Evolutionary conservation across 2,888 invertebrate species (phyloP).

Genomic region (Trichacis sp.): DNA sequence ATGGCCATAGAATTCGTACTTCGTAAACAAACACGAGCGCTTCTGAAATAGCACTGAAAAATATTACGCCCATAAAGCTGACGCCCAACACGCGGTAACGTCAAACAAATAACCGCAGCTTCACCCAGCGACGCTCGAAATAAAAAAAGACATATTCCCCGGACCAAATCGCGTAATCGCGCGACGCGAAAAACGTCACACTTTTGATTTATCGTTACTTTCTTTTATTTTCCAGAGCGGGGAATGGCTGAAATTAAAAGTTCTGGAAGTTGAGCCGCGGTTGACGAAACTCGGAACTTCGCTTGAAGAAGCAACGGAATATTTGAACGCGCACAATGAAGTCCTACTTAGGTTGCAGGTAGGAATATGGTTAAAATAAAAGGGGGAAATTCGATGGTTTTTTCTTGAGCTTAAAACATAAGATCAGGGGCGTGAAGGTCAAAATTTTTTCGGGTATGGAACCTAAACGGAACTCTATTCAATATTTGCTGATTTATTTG

Average conservation of each 20-base stretch:
- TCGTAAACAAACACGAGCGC: slow-evolving; percentile 6
- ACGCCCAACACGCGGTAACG: background rate
- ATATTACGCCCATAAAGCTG: slow-evolving; percentile 3
- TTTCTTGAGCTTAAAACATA: too few species aligned
- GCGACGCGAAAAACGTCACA: too few species aligned
- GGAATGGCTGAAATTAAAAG: slow-evolving; percentile 85
- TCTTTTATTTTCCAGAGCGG: slow-evolving; percentile 77
- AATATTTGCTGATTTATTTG: too few species aligned
- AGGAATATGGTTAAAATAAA: too few species aligned
- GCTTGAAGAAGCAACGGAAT: slow-evolving; percentile 80
- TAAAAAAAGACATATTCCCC: too few species aligned
- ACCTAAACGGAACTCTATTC: too few species aligned
- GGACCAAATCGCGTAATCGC: too few species aligned
- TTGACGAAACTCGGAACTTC: slow-evolving; percentile 83
- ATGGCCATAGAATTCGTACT: slow-evolving; percentile 3
- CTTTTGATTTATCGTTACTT: too few species aligned
- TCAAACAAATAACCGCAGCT: slow-evolving; percentile 6
- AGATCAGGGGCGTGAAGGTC: too few species aligned
- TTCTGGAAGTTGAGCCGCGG: slow-evolving; percentile 87
- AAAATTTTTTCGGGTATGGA: too few species aligned
- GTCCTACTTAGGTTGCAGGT: slow-evolving; percentile 87
- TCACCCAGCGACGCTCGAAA: background rate
- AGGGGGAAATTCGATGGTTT: too few species aligned
- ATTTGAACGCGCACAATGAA: slow-evolving; percentile 85
- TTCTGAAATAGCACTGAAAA: slow-evolving; percentile 3